Percentiles rank a stretch among this genome's conserved stretches.
phyloP scores from a whole-genome alignment of 92 coral and sea anemone species.

The Anthopleura xanthogrammica region DNA sequence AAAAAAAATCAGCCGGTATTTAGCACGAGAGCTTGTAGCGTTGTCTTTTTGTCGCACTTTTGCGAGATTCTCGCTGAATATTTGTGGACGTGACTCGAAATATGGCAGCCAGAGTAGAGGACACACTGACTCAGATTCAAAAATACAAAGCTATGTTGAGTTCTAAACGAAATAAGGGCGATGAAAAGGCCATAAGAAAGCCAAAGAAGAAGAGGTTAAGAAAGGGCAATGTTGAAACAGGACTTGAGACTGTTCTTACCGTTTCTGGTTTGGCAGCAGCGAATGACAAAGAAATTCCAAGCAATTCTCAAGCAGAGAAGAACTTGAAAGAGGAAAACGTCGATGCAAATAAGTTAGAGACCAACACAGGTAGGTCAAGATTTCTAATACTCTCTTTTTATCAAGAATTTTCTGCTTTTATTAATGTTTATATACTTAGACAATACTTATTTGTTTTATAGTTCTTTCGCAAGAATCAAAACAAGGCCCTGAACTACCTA shows the following conservation, averaged over 20 bases:
- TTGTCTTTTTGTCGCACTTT: neutral
- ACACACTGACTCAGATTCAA: constrained; percentile 31
- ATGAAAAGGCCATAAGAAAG: constrained; percentile 29
- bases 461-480: constrained; percentile 9
- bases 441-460: neutral
- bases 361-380: neutral
- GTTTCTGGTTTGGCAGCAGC: constrained; percentile 12
- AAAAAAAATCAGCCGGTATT: constrained; percentile 10
- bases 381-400: neutral
- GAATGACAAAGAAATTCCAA: constrained; percentile 1
- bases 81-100: constrained; percentile 5
- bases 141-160: constrained; percentile 27
- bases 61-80: constrained; percentile 1
- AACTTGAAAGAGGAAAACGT: neutral
- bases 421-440: neutral
- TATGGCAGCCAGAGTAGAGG: constrained; percentile 38
- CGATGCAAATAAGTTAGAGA: neutral
- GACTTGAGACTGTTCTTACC: neutral
- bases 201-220: constrained; percentile 34
- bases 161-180: constrained; percentile 27
- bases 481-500: neutral
- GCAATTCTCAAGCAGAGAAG: neutral
- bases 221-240: constrained; percentile 19
- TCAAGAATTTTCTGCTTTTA: neutral
- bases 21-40: constrained; percentile 22